Evolutionary conservation across 2,888 invertebrate genomes (phyloP).

Genomic region (Eilema griseolum): DNA sequence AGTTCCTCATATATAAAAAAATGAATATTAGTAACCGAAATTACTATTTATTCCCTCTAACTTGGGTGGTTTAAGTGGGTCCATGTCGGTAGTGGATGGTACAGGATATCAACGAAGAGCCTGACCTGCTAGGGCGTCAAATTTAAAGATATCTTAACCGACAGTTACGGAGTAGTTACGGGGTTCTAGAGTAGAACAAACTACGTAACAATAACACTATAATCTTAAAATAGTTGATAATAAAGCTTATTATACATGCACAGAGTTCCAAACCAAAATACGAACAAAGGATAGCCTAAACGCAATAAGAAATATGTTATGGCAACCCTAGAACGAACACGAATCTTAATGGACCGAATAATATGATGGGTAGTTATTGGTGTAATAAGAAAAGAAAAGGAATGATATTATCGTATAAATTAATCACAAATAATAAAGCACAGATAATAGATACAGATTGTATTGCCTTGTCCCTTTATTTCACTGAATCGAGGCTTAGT

Average conservation of each 20-base stretch:
- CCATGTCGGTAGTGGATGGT: too few relatives aligned
- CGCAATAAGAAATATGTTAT: not conserved
- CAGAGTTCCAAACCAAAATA: not conserved
- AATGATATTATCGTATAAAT: conserved; percentile 4
- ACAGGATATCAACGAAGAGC: too few relatives aligned
- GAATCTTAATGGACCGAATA: not conserved
- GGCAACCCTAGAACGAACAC: not conserved
- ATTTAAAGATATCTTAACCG: too few relatives aligned
- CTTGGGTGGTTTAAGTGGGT: too few relatives aligned
- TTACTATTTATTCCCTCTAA: too few relatives aligned
- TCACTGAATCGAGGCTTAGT: not conserved
- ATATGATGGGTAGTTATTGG: conserved; percentile 1
- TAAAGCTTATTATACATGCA: not conserved
- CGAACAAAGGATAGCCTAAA: not conserved
- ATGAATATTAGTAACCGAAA: too few relatives aligned
- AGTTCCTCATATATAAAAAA: too few relatives aligned
- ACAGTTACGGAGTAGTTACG: too few relatives aligned
- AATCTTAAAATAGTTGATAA: not conserved
- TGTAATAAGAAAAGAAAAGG: not conserved
- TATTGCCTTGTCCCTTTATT: not conserved
- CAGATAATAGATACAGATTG: too few relatives aligned
- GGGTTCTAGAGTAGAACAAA: not conserved
- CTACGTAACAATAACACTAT: not conserved
- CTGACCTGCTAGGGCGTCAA: too few relatives aligned
- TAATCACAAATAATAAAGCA: not conserved